Evolutionary conservation across 2,797 vertebrate species (phyloP).

Genomic region (Trichosurus vulpecula): DNA sequence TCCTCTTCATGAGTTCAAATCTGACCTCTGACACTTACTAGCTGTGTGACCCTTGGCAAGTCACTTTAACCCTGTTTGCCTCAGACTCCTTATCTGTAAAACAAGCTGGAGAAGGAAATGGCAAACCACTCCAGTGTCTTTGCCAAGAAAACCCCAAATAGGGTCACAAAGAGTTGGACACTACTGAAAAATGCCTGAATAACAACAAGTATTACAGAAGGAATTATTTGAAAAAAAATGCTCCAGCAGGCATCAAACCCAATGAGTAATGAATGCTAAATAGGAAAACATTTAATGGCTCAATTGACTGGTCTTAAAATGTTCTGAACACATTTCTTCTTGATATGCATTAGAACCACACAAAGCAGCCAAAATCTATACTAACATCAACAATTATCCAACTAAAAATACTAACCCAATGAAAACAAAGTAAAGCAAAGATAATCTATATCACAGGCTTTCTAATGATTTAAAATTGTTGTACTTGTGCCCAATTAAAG

Average conservation of each 20-base stretch:
- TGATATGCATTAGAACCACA: not conserved
- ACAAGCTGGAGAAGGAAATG: not conserved
- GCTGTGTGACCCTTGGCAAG: not conserved
- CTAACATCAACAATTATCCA: not conserved
- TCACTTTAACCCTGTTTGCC: not conserved
- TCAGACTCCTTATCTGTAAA: not conserved
- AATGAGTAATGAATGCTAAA: not conserved
- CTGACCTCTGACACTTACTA: not conserved
- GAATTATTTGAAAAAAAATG: not conserved
- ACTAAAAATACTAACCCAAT: not conserved
- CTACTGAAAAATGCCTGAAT: not conserved
- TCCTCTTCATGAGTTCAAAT: not conserved
- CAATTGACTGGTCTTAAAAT: not conserved
- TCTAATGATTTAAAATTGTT: not conserved
- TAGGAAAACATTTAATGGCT: not conserved
- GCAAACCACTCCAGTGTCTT: not conserved
- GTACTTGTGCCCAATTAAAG: not conserved
- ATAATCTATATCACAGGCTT: not conserved
- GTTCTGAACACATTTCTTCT: not conserved
- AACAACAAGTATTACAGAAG: not conserved
- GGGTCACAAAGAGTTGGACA: not conserved
- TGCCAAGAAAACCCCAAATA: not conserved
- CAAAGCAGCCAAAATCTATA: not conserved
- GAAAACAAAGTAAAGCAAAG: not conserved
- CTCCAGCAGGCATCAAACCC: not conserved